Conservation (phyloP, 2,797 vertebrate species). For the Propithecus perrieri region DNA sequence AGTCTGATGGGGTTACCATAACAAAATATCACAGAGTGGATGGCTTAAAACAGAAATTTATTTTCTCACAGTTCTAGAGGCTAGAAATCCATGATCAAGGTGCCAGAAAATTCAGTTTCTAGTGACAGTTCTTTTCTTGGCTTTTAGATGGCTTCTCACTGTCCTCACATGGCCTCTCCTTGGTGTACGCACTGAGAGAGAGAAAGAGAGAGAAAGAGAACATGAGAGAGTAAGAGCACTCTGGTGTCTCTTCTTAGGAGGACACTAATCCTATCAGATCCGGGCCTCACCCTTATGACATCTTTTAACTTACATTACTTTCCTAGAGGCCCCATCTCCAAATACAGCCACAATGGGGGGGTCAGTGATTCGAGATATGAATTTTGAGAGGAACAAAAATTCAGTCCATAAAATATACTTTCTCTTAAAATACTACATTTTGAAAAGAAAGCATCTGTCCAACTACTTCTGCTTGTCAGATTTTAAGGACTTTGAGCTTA, state of each 20-base stretch:
- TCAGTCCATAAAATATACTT: not conserved
- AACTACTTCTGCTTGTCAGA: not conserved
- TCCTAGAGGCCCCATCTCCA: not conserved
- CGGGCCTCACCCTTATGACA: not conserved
- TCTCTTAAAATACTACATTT: conserved; percentile 21
- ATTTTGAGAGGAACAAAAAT: not conserved
- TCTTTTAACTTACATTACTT: not conserved
- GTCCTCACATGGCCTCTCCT: not conserved
- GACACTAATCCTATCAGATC: not conserved
- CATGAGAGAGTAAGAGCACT: not conserved
- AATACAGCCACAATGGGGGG: not conserved
- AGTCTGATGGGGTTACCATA: not conserved
- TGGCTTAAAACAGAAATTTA: not conserved
- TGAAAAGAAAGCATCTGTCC: not conserved
- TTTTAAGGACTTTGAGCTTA: not conserved
- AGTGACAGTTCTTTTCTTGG: not conserved
- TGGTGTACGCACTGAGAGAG: not conserved
- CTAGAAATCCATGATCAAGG: not conserved
- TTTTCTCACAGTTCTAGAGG: not conserved
- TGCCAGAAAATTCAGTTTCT: not conserved
- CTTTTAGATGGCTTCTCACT: not conserved
- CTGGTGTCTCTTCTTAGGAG: not conserved
- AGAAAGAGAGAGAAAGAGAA: not conserved
- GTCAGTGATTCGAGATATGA: not conserved
- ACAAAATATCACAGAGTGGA: not conserved